Evolutionary conservation across 2,888 invertebrate species (phyloP).

Genomic region (Crocallis elinguaria): DNA sequence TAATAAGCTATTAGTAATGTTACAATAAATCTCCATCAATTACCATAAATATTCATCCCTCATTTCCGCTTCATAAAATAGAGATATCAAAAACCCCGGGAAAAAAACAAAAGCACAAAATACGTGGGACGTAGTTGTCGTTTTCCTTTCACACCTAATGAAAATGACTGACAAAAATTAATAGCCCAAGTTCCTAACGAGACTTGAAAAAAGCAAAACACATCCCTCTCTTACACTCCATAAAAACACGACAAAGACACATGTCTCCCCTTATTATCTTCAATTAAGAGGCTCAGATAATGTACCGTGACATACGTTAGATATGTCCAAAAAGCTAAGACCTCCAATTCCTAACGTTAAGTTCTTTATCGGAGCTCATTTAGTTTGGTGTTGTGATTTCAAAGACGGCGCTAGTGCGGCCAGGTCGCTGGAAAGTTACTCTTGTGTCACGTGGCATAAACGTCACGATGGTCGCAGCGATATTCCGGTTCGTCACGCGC

Average conservation of each 20-base stretch:
- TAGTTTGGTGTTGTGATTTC: constrained; percentile 51
- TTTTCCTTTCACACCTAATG: constrained; percentile 41
- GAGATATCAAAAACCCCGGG: constrained; percentile 24
- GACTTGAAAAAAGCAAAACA: constrained; percentile 70
- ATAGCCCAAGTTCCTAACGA: constrained; percentile 66
- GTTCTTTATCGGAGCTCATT: constrained; percentile 45
- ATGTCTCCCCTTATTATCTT: constrained; percentile 83
- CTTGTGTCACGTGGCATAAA: constrained; percentile 26
- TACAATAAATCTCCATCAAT: neutral
- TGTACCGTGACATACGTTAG: constrained; percentile 75
- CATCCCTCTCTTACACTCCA: constrained; percentile 75
- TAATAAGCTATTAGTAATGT: neutral
- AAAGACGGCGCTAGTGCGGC: constrained; percentile 48
- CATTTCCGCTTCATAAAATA: constrained; percentile 27
- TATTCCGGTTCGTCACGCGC: constrained; percentile 47
- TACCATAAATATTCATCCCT: constrained; percentile 13
- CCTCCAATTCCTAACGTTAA: constrained; percentile 30
- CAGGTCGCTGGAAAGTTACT: constrained; percentile 42
- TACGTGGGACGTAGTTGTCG: constrained; percentile 25
- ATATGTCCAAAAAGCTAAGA: constrained; percentile 56
- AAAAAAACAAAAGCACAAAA: constrained; percentile 32
- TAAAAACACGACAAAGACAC: constrained; percentile 83
- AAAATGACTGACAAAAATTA: constrained; percentile 67
- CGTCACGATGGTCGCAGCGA: constrained; percentile 21
- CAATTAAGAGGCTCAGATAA: constrained; percentile 83